Evolutionary conservation across 2,888 invertebrate species (phyloP).

Genomic region (Lapara coniferarum): DNA sequence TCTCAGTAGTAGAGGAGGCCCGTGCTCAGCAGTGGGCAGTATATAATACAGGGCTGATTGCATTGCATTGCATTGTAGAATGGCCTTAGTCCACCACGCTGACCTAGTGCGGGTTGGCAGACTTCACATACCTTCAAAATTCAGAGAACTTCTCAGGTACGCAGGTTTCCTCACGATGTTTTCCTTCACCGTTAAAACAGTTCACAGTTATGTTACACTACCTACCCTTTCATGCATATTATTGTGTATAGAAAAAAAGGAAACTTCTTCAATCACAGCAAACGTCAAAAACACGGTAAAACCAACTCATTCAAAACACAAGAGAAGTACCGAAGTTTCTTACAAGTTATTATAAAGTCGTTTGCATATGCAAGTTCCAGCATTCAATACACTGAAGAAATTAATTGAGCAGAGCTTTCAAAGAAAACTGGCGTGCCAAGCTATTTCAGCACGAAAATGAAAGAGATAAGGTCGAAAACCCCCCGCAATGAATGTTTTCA

Average conservation of each 20-base stretch:
- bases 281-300: constrained; percentile 23
- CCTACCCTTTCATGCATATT: constrained; percentile 30
- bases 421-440: constrained; percentile 35
- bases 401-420: constrained; percentile 61
- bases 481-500: constrained; percentile 7
- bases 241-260: constrained; percentile 2
- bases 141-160: too few species aligned
- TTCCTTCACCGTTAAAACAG: too few species aligned
- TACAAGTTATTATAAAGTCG: constrained; percentile 52
- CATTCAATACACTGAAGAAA: constrained; percentile 62
- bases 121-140: too few species aligned
- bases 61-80: too few species aligned
- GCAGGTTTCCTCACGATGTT: too few species aligned
- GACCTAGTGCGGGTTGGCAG: too few species aligned
- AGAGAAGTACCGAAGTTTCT: constrained; percentile 29
- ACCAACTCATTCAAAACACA: constrained; percentile 27
- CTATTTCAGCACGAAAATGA: constrained; percentile 13
- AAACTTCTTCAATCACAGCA: constrained; percentile 19
- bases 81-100: too few species aligned
- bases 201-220: background rate
- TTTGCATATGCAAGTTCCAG: constrained; percentile 43
- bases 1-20: too few species aligned
- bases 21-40: too few species aligned
- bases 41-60: too few species aligned
- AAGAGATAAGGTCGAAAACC: background rate